phyloP scores from a whole-genome alignment of 2,113 vertebrate species.

The Cromileptes altivelis region DNA sequence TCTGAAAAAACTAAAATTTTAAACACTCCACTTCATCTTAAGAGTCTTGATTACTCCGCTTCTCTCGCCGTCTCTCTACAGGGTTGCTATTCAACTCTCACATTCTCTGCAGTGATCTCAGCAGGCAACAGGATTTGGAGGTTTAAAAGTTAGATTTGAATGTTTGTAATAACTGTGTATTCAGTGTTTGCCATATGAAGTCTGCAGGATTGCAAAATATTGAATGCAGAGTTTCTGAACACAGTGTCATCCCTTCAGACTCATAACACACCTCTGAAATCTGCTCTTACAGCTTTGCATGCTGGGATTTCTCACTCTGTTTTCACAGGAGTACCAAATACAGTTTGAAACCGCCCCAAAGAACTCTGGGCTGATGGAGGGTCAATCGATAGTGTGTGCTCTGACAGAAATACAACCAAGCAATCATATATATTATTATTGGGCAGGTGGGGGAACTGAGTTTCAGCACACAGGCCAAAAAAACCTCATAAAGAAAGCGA shows the following conservation, averaged over 20 bases:
- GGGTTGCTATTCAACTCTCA: neutral
- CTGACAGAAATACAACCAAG: neutral
- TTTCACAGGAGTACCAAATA: neutral
- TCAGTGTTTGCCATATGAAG: neutral
- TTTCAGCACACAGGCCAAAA: neutral
- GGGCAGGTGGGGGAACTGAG: too few species aligned
- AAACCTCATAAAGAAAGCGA: neutral
- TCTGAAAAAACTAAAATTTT: neutral
- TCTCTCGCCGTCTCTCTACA: neutral
- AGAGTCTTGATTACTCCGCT: constrained; percentile 24
- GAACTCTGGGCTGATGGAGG: neutral
- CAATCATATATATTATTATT: neutral
- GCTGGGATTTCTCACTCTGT: neutral
- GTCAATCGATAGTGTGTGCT: neutral
- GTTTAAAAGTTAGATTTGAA: neutral
- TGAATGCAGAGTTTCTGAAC: neutral
- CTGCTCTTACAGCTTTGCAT: neutral
- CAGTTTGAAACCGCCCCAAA: neutral
- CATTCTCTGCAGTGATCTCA: neutral
- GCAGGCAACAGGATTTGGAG: neutral
- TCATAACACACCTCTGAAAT: neutral
- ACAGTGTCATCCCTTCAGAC: neutral
- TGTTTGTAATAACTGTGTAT: neutral
- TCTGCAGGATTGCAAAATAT: neutral
- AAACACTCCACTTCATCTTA: constrained; percentile 30